Base-by-base conservation (phyloP, 2,888 invertebrate genomes). In the Leistus spinibarbis region DNA sequence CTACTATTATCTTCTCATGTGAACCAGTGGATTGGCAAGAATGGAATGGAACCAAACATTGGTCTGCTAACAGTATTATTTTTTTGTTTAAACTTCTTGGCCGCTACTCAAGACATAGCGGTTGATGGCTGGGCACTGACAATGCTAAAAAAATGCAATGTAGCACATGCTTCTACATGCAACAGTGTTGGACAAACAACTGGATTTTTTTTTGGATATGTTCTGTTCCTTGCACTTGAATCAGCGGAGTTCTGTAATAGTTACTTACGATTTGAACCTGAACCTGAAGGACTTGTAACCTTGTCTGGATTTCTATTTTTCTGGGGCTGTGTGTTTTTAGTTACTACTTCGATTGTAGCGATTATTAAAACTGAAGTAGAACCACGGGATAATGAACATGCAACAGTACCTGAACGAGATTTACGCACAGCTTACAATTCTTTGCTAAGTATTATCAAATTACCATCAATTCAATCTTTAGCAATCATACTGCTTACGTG, bases 91-190 rank as follows among this genome's bases (percentile, higher is more conserved):
- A 99, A 98, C 83, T 98, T 99, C 82, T 88, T 99, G 80, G 99
- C 99, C 3, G 99, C 99, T 1, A 99, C 99, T 1, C 99, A 99
- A 87, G 99, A 99, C 85, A 98, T 99, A 82, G 99, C 98, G 16
- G 99, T 99, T 0, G 99, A 99, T 87, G 99, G 99, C 20, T 99
- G 99, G 99, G 99, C 99, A 0, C 88, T 99, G 10, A 99, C 99
- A 0, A 99, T 99, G 97, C 88, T 99, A 1, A 95, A 96, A 82
- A 94, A 96, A 91, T 89, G 92, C 80, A 99, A 99, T 87, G 97
- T 99, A 3, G 97, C 96, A 1, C 97, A 99, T 87, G 99, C 99
- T 0, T 99, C 99, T 1, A 99, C 99, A 0, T 99, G 99, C 83
- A 99, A 99, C 83, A 95, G 96, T 80, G 97, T 99, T 0, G 99